These are phyloP conservation scores for Oithona nana DNA, from an alignment of 2,888 invertebrate genomes.

Conservation along the genomic window DNA sequence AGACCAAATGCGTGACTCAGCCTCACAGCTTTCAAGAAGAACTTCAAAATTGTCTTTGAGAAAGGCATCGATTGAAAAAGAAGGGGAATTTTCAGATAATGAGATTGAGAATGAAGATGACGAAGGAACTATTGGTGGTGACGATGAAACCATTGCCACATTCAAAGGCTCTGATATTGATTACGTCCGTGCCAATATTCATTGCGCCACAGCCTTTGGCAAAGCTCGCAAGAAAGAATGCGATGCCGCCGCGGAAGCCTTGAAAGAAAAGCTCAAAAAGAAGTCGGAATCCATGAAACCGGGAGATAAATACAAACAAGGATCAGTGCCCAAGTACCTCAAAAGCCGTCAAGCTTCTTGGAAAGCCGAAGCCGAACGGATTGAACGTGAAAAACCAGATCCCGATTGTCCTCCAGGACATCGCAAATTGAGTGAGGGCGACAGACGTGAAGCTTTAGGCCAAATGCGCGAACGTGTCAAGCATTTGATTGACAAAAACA, in stretches of 20 bases:
- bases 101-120: background rate
- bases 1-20: background rate
- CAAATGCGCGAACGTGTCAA: background rate
- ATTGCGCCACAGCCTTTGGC: background rate
- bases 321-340: conserved; percentile 9
- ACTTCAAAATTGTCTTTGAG: background rate
- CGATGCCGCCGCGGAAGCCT: background rate
- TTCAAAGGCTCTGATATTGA: background rate
- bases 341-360: conserved; percentile 2
- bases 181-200: background rate
- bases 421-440: background rate
- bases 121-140: background rate
- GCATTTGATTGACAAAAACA: background rate
- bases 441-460: background rate
- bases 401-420: conserved; percentile 9
- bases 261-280: background rate
- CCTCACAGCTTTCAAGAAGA: background rate
- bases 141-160: background rate
- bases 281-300: background rate
- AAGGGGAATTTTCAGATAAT: background rate
- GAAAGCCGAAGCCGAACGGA: background rate
- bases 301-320: background rate
- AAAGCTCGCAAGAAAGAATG: background rate
- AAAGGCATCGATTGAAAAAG: too few relatives aligned
- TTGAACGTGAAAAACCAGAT: background rate